phyloP scores from a whole-genome alignment of 2,888 invertebrate species.

The Platycheirus albimanus region DNA sequence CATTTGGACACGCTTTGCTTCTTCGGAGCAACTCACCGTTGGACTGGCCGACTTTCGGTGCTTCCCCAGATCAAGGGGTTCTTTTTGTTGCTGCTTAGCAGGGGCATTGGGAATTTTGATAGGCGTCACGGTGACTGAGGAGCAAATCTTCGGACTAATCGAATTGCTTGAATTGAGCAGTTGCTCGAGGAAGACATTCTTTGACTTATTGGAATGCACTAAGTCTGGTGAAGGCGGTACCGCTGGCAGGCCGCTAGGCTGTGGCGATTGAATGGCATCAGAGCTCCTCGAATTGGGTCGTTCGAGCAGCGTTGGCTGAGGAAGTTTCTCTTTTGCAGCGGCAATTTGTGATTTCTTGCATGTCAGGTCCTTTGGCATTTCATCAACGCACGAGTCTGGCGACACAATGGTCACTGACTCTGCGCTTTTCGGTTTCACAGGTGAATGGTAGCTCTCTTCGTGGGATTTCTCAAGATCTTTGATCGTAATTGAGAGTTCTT shows the following conservation, averaged over 20 bases:
- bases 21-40: conserved; percentile 89
- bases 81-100: conserved; percentile 85
- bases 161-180: conserved; percentile 74
- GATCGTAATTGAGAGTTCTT: conserved; percentile 84
- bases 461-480: conserved; percentile 83
- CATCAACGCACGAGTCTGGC: conserved; percentile 82
- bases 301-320: conserved; percentile 79
- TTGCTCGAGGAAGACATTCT: conserved; percentile 77
- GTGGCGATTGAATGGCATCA: conserved; percentile 89
- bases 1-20: conserved; percentile 85
- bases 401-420: conserved; percentile 74
- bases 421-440: conserved; percentile 49
- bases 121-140: conserved; percentile 75
- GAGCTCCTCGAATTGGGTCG: conserved; percentile 88
- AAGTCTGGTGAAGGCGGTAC: conserved; percentile 88
- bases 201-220: conserved; percentile 83
- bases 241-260: conserved; percentile 88
- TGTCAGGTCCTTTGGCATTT: conserved; percentile 86
- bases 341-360: conserved; percentile 83
- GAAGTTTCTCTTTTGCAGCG: conserved; percentile 79
- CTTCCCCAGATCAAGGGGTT: conserved; percentile 88
- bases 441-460: conserved; percentile 75
- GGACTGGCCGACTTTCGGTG: conserved; percentile 88
- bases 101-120: conserved; percentile 71
- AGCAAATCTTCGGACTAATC: conserved; percentile 76